Evolutionary conservation across 2,113 vertebrate species (phyloP), one percentile per base, ranked within the genome.

Genomic region (Poeciliopsis turrubarensis): DNA sequence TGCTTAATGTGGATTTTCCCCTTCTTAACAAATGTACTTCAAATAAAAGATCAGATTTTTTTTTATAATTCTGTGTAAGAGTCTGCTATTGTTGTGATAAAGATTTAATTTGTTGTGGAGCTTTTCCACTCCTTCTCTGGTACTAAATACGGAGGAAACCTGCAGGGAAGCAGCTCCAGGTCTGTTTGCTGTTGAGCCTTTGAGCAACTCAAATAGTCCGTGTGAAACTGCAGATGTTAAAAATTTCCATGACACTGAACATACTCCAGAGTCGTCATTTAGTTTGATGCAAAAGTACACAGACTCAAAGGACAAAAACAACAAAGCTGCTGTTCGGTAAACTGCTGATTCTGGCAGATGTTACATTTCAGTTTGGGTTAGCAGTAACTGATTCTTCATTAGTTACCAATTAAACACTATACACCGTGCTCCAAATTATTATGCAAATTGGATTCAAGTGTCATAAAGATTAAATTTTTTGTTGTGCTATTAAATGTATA

Each of bases 171-270:
- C 31, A 27, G 60, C 47, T 27, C 26, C 63, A 17, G 39, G 30
- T 37, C 32, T 57, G 30, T 77, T 61, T 5, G n/a, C 37, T 62
- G 44, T 68, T 47, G 51, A 61, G 51, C 67, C 57, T 78, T 63
- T 37, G 7, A 47, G 12, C 22, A 22, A 25, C 5, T 67, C 14
- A 64, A 15, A 34, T 4, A 31, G 11, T 27, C 12, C 25, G 17
- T 13, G 34, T 54, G 13, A 69, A 47, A 17, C 12, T 61, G 17
- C 4, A 19, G 25, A 9, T 75, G 34, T 41, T 32, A 14, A 14
- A 26, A 41, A 75, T 61, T 57, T 54, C 22, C 27, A 64, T 54
- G 19, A 34, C 1, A 60, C 17, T n/a, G 5, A 60, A 65, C 15
- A 10, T 57, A n/a, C 51, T 10, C 25, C 7, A 2, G 9, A 57